Conservation (phyloP, 1,140 invertebrate species). For the Penaeus indicus region DNA sequence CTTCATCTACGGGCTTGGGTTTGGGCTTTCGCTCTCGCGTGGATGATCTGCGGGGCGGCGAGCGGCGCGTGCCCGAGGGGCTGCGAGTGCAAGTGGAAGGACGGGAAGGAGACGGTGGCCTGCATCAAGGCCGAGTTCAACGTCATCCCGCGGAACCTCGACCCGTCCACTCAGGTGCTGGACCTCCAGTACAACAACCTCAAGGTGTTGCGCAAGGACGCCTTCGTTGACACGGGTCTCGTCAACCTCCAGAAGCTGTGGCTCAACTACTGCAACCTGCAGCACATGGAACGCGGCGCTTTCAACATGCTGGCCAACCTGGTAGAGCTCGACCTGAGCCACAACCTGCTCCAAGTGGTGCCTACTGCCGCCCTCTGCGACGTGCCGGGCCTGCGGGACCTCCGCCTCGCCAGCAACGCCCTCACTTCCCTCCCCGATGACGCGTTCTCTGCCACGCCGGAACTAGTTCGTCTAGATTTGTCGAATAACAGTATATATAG, state of each 20-base stretch:
- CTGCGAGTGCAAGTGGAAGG: constrained; percentile 92
- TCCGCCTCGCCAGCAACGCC: constrained; percentile 81
- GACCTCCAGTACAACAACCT: constrained; percentile 78
- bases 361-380: constrained; percentile 80
- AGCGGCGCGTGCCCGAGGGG: constrained; percentile 78
- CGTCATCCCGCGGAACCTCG: constrained; percentile 58
- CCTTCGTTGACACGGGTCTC: constrained; percentile 82
- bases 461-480: constrained; percentile 81
- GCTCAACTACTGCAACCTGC: constrained; percentile 78
- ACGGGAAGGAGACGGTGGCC: constrained; percentile 90
- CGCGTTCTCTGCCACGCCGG: constrained; percentile 78
- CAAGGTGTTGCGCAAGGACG: constrained; percentile 85
- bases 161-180: constrained; percentile 65
- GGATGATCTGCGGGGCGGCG: constrained; percentile 38
- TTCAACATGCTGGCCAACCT: constrained; percentile 87
- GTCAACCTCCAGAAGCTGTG: constrained; percentile 79
- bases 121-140: constrained; percentile 78
- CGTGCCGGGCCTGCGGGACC: constrained; percentile 81
- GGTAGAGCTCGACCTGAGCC: constrained; percentile 83
- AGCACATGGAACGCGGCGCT: constrained; percentile 85
- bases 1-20: constrained; percentile 34
- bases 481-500: constrained; percentile 78
- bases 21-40: constrained; percentile 41
- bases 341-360: constrained; percentile 78
- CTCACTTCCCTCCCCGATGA: constrained; percentile 79